Percentiles rank a stretch among this genome's conserved stretches.
Evolutionary conservation across 1,140 invertebrate genomes (phyloP).

Genomic region (Bombus fervidus): DNA sequence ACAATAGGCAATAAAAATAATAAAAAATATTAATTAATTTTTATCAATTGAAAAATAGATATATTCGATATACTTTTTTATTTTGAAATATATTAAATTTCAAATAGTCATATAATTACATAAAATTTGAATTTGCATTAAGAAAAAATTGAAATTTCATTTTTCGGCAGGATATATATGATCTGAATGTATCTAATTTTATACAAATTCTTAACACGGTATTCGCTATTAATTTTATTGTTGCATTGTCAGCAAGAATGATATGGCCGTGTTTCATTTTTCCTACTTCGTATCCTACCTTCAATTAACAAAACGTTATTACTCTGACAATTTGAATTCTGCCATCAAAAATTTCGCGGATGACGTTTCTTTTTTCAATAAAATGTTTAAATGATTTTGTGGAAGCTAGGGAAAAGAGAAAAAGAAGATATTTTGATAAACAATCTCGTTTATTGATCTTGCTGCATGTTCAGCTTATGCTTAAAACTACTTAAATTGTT

Average conservation of each 20-base stretch:
- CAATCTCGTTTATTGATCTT: slow-evolving; percentile 56
- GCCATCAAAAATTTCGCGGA: too few species aligned
- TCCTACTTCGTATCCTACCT: background rate
- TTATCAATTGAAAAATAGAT: background rate
- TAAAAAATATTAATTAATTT: background rate
- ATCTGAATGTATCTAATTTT: background rate
- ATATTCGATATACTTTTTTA: background rate
- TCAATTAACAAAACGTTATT: background rate
- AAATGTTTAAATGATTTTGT: background rate
- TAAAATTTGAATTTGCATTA: background rate
- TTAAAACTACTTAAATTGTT: slow-evolving; percentile 5
- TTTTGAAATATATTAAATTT: background rate
- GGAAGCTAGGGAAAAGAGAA: background rate
- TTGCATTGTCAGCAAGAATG: slow-evolving; percentile 20
- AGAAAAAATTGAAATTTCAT: background rate
- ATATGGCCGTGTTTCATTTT: slow-evolving; percentile 14
- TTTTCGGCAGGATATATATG: background rate
- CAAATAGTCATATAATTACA: too few species aligned
- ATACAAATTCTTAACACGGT: background rate
- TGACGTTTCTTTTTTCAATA: background rate
- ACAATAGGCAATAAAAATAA: background rate
- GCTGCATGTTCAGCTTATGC: slow-evolving; percentile 34
- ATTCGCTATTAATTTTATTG: slow-evolving; percentile 12
- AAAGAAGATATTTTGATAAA: slow-evolving; percentile 26
- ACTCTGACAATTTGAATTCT: background rate